Percentiles rank a stretch among this genome's conserved stretches.
phyloP scores from a whole-genome alignment of 1,140 invertebrate species.

The Drosophila sturtevanti region DNA sequence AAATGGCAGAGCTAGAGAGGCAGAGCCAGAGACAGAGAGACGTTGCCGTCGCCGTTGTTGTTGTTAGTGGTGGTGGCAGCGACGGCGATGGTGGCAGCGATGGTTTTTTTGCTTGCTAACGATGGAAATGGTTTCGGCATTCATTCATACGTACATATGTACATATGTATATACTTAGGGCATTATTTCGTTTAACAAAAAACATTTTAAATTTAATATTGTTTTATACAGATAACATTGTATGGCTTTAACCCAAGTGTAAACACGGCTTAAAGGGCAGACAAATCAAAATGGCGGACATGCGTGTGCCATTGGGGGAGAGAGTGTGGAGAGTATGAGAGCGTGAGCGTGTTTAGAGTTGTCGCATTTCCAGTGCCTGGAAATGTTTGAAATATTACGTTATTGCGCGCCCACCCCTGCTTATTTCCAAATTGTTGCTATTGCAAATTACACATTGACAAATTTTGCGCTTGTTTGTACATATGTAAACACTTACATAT shows the following conservation, averaged over 20 bases:
- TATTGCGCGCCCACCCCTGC: constrained; percentile 12
- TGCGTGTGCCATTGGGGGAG: not conserved
- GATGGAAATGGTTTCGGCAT: not conserved
- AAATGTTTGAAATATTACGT: constrained; percentile 24
- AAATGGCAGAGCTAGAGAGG: constrained; percentile 32
- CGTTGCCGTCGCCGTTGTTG: not conserved
- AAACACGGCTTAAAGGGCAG: constrained; percentile 7
- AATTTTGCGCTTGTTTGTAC: not conserved
- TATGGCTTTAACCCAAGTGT: not conserved
- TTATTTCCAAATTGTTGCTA: not conserved
- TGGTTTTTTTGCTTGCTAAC: not conserved
- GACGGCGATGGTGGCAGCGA: constrained; percentile 10
- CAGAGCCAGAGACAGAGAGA: constrained; percentile 9
- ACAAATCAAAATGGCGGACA: constrained; percentile 30
- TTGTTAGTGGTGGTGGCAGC: not conserved
- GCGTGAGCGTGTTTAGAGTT: constrained; percentile 1
- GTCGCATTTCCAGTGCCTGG: constrained; percentile 19
- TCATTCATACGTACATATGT: not conserved
- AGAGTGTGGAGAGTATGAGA: constrained; percentile 6
- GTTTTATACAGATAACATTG: not conserved
- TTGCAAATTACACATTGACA: not conserved
- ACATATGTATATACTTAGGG: not conserved
- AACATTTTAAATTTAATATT: not conserved
- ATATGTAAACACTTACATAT: not conserved
- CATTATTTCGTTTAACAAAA: not conserved